Evolutionary conservation across 2,113 vertebrate species (phyloP).

Genomic region (Orycteropus afer): DNA sequence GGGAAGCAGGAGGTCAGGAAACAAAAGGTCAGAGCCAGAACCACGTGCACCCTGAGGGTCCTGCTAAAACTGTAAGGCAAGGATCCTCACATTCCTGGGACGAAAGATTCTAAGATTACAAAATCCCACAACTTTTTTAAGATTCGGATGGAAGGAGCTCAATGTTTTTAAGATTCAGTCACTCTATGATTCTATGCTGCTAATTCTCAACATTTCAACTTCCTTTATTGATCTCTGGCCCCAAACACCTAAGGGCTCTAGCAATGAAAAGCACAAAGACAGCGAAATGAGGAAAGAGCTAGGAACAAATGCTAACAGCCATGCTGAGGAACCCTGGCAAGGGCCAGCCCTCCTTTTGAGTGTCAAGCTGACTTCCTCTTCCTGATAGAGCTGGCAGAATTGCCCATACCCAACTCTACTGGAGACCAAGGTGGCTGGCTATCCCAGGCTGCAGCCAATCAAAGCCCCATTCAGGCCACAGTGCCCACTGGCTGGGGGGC

Average conservation of each 20-base stretch:
- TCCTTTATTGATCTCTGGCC: background rate
- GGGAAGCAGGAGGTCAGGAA: background rate
- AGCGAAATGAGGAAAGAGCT: background rate
- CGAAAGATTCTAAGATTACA: background rate
- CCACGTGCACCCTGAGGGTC: background rate
- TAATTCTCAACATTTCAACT: background rate
- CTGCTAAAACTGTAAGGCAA: background rate
- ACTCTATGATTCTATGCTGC: background rate
- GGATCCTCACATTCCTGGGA: background rate
- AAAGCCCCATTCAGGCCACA: fast-evolving
- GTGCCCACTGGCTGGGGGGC: background rate
- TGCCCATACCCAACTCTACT: background rate
- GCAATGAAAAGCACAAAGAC: conserved; percentile 16
- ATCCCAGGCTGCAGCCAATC: background rate
- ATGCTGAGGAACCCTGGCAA: background rate
- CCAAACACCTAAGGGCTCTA: background rate
- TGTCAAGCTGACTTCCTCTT: background rate
- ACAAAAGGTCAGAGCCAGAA: background rate
- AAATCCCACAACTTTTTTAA: background rate
- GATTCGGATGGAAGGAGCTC: background rate
- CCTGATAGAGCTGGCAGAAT: background rate
- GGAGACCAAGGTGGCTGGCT: fast-evolving
- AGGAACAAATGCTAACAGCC: background rate
- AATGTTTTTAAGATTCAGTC: background rate
- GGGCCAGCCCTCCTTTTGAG: background rate